phyloP scores from a whole-genome alignment of 1,140 invertebrate genomes.

The Drosophila yakuba region DNA sequence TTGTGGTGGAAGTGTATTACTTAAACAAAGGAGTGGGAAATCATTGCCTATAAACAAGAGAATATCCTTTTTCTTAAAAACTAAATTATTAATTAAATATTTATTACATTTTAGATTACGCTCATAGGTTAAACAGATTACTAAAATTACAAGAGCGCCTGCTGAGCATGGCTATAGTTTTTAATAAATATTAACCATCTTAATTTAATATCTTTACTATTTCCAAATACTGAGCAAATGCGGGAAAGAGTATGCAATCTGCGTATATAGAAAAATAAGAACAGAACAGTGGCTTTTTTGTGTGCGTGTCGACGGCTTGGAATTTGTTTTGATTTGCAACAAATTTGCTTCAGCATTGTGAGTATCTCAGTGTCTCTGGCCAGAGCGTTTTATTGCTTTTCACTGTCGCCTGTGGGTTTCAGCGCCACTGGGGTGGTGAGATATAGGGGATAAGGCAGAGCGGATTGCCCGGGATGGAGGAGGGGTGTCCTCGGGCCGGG shows the following conservation, averaged over 20 bases:
- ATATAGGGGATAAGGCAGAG: slow-evolving; percentile 14
- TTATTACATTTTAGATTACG: no score
- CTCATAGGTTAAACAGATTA: no score
- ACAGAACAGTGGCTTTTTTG: slow-evolving; percentile 25
- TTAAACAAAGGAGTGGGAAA: background rate
- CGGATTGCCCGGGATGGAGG: slow-evolving; percentile 44
- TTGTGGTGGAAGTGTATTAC: background rate
- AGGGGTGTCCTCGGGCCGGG: slow-evolving; percentile 48
- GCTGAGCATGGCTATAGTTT: no score
- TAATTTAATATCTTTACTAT: no score
- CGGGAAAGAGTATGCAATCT: slow-evolving; percentile 14
- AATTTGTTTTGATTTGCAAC: slow-evolving; percentile 83
- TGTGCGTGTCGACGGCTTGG: slow-evolving; percentile 34
- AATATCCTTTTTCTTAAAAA: no score
- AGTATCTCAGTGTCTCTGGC: slow-evolving; percentile 36
- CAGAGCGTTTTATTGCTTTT: slow-evolving; percentile 73
- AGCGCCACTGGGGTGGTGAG: background rate
- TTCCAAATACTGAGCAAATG: no score
- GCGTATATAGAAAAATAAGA: background rate
- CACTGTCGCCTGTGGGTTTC: slow-evolving; percentile 52
- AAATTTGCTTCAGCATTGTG: slow-evolving; percentile 72
- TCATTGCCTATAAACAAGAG: no score
- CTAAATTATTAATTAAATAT: no score
- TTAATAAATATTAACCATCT: no score
- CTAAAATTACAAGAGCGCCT: no score